Conservation (phyloP, 2,888 invertebrate species). For the Unio pictorum region DNA sequence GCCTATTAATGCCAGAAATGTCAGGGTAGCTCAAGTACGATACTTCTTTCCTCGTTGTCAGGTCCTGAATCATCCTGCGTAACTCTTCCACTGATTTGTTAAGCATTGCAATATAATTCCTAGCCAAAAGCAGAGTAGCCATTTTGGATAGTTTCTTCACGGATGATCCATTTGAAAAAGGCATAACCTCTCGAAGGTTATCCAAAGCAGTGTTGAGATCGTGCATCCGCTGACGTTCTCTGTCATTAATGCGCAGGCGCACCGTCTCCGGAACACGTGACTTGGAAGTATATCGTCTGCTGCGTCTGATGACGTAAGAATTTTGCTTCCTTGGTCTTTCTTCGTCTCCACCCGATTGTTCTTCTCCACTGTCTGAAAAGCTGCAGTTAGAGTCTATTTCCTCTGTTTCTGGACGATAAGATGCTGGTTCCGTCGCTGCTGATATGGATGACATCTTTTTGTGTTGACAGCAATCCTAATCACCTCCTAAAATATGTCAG, state of each 20-base stretch:
- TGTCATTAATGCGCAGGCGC: conserved; percentile 65
- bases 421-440: too few relatives aligned
- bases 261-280: conserved; percentile 58
- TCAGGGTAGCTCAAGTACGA: background rate
- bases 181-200: conserved; percentile 65
- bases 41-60: conserved; percentile 30
- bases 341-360: conserved; percentile 4
- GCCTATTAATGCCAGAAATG: too few relatives aligned
- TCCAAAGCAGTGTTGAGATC: conserved; percentile 68
- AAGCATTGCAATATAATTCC: conserved; percentile 68
- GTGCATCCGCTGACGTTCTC: conserved; percentile 69
- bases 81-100: conserved; percentile 66
- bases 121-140: conserved; percentile 66
- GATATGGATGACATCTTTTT: too few relatives aligned
- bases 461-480: too few relatives aligned
- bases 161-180: conserved; percentile 65
- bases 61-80: conserved; percentile 59
- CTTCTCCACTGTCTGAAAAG: conserved; percentile 17
- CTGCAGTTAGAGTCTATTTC: conserved; percentile 15
- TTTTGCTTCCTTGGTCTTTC: conserved; percentile 6
- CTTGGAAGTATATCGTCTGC: conserved; percentile 22
- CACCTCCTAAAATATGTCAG: too few relatives aligned
- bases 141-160: conserved; percentile 70
- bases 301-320: conserved; percentile 23
- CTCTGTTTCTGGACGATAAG: background rate